Conservation (phyloP, 2,797 vertebrate genomes). For the Chelidonichthys spinosus region DNA sequence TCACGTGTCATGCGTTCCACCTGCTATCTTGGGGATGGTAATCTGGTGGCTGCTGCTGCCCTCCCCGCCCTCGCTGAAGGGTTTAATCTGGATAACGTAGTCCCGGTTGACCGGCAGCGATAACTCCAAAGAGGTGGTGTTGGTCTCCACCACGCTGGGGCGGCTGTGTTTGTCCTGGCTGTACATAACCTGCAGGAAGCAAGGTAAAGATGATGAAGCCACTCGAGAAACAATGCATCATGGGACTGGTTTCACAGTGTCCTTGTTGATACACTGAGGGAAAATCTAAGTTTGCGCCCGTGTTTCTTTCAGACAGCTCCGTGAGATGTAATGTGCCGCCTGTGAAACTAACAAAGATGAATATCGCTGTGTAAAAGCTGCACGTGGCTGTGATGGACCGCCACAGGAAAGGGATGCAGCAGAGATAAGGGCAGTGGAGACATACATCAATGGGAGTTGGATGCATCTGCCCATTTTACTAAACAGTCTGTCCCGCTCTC, state of each 20-base stretch:
- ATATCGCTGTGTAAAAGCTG: slow-evolving; percentile 28
- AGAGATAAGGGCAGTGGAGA: slow-evolving; percentile 26
- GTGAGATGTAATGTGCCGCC: slow-evolving; percentile 28
- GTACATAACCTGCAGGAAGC: slow-evolving; percentile 89
- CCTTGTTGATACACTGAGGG: slow-evolving; percentile 18
- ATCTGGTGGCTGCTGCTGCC: slow-evolving; percentile 94
- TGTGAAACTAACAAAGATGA: slow-evolving; percentile 35
- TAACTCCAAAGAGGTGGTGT: slow-evolving; percentile 94
- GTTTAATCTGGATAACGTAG: slow-evolving; percentile 94
- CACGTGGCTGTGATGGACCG: slow-evolving; percentile 32
- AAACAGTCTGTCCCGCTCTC: background rate
- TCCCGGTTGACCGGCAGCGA: slow-evolving; percentile 93
- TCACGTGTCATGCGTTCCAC: slow-evolving; percentile 60
- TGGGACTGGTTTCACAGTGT: slow-evolving; percentile 8
- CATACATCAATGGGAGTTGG: slow-evolving; percentile 14
- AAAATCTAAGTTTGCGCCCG: background rate
- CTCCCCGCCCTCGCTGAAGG: slow-evolving; percentile 95
- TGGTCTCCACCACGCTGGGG: slow-evolving; percentile 93
- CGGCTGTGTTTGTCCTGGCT: slow-evolving; percentile 91
- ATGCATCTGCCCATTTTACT: slow-evolving; percentile 1
- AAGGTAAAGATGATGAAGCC: slow-evolving; percentile 14
- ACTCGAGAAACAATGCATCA: background rate
- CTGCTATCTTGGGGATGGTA: slow-evolving; percentile 91
- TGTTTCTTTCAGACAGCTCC: slow-evolving; percentile 29
- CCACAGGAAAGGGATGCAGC: slow-evolving; percentile 18